Conservation (phyloP, 2,888 invertebrate species). For the Noctua janthe region DNA sequence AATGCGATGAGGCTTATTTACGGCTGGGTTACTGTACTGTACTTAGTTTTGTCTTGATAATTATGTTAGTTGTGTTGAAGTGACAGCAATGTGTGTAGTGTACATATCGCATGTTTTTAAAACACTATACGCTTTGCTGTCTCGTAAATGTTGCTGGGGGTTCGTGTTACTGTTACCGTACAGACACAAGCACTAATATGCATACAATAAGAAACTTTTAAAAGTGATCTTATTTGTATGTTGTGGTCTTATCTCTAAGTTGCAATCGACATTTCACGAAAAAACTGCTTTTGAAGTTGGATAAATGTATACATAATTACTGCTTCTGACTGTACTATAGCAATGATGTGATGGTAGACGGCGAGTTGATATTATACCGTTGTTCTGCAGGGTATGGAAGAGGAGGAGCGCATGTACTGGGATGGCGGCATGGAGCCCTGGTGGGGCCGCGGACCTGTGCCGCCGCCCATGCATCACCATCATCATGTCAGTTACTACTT, state of each 20-base stretch:
- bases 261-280: neutral
- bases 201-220: neutral
- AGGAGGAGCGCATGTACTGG: conserved; percentile 96
- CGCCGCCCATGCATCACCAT: conserved; percentile 81
- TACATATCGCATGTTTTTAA: conserved; percentile 17
- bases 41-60: neutral
- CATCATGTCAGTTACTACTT: conserved; percentile 72
- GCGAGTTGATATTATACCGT: neutral
- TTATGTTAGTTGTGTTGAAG: neutral
- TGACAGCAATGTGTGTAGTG: neutral
- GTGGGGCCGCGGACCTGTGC: conserved; percentile 88
- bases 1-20: neutral
- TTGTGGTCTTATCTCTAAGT: neutral
- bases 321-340: neutral
- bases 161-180: neutral
- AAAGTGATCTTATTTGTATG: neutral
- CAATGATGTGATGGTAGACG: neutral
- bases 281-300: neutral
- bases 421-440: conserved; percentile 94
- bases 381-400: conserved; percentile 91
- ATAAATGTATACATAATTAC: neutral
- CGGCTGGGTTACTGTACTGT: conserved; percentile 1
- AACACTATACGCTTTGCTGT: neutral
- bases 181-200: neutral
- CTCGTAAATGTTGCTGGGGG: neutral